Evolutionary conservation across 2,113 vertebrate genomes (phyloP).

Genomic region (Halcyon malimbica): DNA sequence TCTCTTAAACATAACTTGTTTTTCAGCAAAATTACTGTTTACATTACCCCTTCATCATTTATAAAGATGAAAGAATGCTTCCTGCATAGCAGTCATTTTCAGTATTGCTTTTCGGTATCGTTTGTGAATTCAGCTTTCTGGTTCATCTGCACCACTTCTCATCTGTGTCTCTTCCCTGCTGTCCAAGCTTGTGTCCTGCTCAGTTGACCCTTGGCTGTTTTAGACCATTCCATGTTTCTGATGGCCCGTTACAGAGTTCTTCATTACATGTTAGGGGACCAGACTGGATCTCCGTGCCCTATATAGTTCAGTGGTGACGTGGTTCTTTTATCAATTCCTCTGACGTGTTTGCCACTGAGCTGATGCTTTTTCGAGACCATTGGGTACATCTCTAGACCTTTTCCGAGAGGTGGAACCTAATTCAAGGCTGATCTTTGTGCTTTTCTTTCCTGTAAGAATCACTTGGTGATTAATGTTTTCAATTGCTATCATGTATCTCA

Average conservation of each 20-base stretch:
- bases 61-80: not conserved
- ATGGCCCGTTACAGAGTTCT: not conserved
- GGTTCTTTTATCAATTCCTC: not conserved
- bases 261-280: fast-evolving
- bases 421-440: not conserved
- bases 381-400: not conserved
- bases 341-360: not conserved
- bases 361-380: not conserved
- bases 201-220: fast-evolving
- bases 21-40: not conserved
- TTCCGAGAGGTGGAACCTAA: not conserved
- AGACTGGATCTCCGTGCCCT: not conserved
- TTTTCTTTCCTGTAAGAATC: not conserved
- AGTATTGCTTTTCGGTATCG: fast-evolving
- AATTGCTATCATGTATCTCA: not conserved
- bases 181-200: not conserved
- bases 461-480: not conserved
- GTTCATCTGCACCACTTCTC: not conserved
- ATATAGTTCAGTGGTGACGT: fast-evolving
- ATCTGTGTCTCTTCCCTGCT: fast-evolving
- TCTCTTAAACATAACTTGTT: not conserved
- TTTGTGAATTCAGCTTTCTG: not conserved
- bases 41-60: too few species aligned
- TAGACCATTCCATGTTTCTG: fast-evolving
- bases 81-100: not conserved